These are phyloP conservation scores for Mylabris sibirica DNA, from an alignment of 2,888 invertebrate species.

Conservation along the genomic window DNA sequence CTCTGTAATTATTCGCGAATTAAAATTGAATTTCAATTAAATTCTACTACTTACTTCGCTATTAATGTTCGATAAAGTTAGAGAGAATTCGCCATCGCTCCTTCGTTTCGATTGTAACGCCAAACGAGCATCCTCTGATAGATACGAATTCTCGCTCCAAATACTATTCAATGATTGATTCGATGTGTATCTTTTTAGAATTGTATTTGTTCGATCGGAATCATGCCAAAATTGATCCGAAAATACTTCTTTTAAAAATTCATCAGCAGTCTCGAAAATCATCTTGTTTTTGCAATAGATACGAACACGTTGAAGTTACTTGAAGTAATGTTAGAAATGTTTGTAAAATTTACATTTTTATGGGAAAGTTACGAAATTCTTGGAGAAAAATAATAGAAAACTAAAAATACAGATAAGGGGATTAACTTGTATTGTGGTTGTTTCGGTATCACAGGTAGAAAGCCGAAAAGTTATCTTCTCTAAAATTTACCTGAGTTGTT, in stretches of 20 bases:
- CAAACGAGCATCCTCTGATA: neutral
- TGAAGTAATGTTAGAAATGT: neutral
- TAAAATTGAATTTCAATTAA: neutral
- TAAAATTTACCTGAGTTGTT: neutral
- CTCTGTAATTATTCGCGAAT: neutral
- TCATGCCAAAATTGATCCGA: neutral
- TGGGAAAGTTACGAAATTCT: neutral
- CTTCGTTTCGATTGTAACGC: neutral
- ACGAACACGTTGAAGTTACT: neutral
- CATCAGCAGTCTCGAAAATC: neutral
- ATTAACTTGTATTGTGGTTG: neutral
- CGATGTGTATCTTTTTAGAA: neutral
- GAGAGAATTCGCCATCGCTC: neutral
- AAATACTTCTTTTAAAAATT: neutral
- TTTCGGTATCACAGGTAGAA: neutral
- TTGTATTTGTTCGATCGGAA: neutral
- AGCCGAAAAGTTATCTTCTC: neutral
- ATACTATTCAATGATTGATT: slow-evolving; percentile 9
- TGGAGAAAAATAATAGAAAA: neutral
- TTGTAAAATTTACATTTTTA: neutral
- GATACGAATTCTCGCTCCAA: neutral
- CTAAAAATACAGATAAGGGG: neutral
- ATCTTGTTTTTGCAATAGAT: neutral
- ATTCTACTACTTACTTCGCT: neutral
- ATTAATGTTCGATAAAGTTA: neutral